Evolutionary conservation across 30 jellyfish, hydroid and myxozoan species (phyloP).

Genomic region (Catostylus mosaicus): DNA sequence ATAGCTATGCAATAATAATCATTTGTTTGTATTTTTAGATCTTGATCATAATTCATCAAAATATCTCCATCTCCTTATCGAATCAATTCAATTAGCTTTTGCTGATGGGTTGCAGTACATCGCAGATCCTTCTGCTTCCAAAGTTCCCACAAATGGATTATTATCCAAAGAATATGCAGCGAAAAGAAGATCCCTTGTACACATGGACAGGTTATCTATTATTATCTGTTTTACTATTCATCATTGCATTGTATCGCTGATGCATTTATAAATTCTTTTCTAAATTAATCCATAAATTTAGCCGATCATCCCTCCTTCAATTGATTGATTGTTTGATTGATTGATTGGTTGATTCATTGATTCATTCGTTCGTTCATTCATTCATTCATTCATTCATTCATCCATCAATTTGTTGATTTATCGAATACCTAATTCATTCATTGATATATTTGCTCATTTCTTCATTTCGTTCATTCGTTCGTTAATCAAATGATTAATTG

Average conservation of each 20-base stretch:
- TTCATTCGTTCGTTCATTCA: too few relatives aligned
- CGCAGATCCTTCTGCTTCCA: slow-evolving; percentile 65
- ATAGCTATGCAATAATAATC: not conserved
- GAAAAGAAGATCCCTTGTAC: slow-evolving; percentile 46
- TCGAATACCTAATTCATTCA: not conserved
- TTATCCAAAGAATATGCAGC: slow-evolving; percentile 73
- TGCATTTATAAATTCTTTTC: too few relatives aligned
- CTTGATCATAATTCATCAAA: slow-evolving; percentile 78
- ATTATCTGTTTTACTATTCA: not conserved
- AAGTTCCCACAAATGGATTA: slow-evolving; percentile 41
- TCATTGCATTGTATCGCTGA: too few relatives aligned
- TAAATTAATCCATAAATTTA: too few relatives aligned
- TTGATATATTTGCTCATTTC: not conserved
- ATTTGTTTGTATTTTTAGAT: not conserved
- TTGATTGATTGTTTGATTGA: too few relatives aligned
- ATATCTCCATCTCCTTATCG: slow-evolving; percentile 79
- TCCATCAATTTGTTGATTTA: not conserved
- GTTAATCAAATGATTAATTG: too few relatives aligned
- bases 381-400: not conserved
- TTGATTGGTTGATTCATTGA: too few relatives aligned
- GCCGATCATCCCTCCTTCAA: too few relatives aligned
- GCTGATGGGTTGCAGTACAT: slow-evolving; percentile 77
- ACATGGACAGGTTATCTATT: slow-evolving; percentile 27
- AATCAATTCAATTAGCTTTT: slow-evolving; percentile 75
- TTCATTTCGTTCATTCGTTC: not conserved